phyloP scores from a whole-genome alignment of 2,888 invertebrate species.

The Idaea aversata region DNA sequence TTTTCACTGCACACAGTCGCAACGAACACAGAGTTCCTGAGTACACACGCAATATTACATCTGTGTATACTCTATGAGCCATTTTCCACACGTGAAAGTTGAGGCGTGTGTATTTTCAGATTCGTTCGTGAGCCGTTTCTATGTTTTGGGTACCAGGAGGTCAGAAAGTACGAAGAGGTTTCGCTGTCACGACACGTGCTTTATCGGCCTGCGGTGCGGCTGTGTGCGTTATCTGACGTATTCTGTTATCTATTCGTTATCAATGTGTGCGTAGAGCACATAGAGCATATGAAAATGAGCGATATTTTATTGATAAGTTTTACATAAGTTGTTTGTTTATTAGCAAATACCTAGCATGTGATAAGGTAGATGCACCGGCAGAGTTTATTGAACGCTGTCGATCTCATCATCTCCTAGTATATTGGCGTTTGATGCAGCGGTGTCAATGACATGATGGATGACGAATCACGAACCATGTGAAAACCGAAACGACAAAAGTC shows the following conservation, averaged over 20 bases:
- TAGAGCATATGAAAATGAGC: slow-evolving; percentile 2
- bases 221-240: slow-evolving; percentile 53
- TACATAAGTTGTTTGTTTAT: slow-evolving; percentile 27
- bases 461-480: slow-evolving; percentile 52
- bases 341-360: slow-evolving; percentile 33
- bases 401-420: slow-evolving; percentile 71
- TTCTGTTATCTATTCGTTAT: slow-evolving; percentile 7
- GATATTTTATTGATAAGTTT: slow-evolving; percentile 28
- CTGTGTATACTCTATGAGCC: slow-evolving; percentile 41
- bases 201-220: slow-evolving; percentile 32
- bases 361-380: slow-evolving; percentile 68
- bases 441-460: slow-evolving; percentile 76
- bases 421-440: slow-evolving; percentile 61
- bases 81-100: slow-evolving; percentile 62
- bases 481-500: slow-evolving; percentile 34
- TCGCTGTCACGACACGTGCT: slow-evolving; percentile 37
- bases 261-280: slow-evolving; percentile 14
- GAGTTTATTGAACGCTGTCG: slow-evolving; percentile 67
- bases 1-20: slow-evolving; percentile 60
- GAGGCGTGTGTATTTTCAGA: slow-evolving; percentile 56
- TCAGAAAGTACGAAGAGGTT: slow-evolving; percentile 44
- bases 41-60: slow-evolving; percentile 53
- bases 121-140: slow-evolving; percentile 71
- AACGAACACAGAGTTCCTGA: slow-evolving; percentile 16
- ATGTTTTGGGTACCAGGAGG: slow-evolving; percentile 65